Percentiles rank a stretch among this genome's conserved stretches.
Conservation (phyloP, 2,888 invertebrate genomes). For the Phortica okadai region DNA sequence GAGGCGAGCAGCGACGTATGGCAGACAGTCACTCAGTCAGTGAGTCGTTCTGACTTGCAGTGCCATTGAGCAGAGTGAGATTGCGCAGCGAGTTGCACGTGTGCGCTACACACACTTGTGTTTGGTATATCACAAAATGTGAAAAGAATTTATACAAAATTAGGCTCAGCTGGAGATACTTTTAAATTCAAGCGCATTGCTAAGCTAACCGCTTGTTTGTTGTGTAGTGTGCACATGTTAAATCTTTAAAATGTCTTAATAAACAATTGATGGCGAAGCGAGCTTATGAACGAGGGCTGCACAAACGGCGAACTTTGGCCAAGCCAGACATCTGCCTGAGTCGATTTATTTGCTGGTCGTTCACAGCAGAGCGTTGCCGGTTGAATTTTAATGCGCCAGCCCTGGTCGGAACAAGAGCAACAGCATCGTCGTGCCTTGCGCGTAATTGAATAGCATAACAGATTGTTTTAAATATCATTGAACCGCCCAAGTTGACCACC, state of each 20-base stretch:
- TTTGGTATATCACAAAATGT: too few relatives aligned
- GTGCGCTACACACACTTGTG: too few relatives aligned
- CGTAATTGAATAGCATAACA: conserved; percentile 70
- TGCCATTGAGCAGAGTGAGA: background rate
- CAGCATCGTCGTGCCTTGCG: conserved; percentile 58
- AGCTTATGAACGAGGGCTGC: conserved; percentile 59
- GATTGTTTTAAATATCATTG: conserved; percentile 67
- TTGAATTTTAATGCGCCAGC: background rate
- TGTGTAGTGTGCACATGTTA: conserved; percentile 62
- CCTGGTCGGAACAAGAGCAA: conserved; percentile 11
- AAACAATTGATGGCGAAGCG: conserved; percentile 70
- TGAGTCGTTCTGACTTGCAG: background rate
- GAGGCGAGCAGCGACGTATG: background rate
- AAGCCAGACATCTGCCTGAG: background rate
- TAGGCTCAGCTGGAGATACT: too few relatives aligned
- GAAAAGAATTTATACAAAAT: too few relatives aligned
- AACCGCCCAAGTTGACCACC: conserved; percentile 70
- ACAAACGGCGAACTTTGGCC: background rate
- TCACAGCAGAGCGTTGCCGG: conserved; percentile 5
- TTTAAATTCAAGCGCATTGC: background rate
- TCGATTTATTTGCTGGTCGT: background rate
- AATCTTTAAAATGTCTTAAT: conserved; percentile 68
- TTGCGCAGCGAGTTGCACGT: too few relatives aligned
- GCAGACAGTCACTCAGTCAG: conserved; percentile 1
- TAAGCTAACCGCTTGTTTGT: background rate